A percentile compares a stretch with the other conserved stretches of the same genome.
phyloP scores from a whole-genome alignment of 2,113 vertebrate species.

The Toxotes chatareus region DNA sequence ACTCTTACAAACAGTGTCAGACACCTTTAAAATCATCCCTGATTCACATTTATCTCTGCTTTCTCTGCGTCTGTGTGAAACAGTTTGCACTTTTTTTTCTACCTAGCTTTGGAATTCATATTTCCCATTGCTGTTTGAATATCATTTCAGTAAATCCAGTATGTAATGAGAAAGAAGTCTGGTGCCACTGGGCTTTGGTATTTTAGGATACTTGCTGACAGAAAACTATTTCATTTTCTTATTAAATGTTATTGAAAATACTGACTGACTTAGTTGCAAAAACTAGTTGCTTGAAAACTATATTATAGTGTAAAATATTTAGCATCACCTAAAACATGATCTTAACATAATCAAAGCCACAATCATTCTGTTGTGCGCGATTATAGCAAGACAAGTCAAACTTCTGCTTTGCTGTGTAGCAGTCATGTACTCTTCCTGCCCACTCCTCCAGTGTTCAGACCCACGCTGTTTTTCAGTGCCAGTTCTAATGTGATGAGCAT shows the following conservation, averaged over 20 bases:
- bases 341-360: neutral
- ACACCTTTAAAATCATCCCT: neutral
- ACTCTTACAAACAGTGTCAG: neutral
- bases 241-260: neutral
- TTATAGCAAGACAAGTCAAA: neutral
- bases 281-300: neutral
- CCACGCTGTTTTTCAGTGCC: conserved; percentile 30
- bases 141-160: no score
- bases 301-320: neutral
- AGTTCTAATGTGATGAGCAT: conserved; percentile 44
- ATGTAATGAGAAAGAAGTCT: neutral
- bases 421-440: neutral
- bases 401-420: neutral
- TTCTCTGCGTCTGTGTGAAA: neutral
- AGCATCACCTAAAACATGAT: neutral
- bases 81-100: neutral
- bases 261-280: neutral
- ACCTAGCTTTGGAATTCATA: neutral
- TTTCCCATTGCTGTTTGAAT: no score
- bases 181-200: neutral
- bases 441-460: neutral
- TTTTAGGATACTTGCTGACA: no score
- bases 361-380: neutral
- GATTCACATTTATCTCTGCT: conserved; percentile 8
- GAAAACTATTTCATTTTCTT: neutral